Evolutionary conservation across 1,140 invertebrate species (phyloP), one percentile per base, ranked within the genome.

Genomic region (Drosophila lacertosa): DNA sequence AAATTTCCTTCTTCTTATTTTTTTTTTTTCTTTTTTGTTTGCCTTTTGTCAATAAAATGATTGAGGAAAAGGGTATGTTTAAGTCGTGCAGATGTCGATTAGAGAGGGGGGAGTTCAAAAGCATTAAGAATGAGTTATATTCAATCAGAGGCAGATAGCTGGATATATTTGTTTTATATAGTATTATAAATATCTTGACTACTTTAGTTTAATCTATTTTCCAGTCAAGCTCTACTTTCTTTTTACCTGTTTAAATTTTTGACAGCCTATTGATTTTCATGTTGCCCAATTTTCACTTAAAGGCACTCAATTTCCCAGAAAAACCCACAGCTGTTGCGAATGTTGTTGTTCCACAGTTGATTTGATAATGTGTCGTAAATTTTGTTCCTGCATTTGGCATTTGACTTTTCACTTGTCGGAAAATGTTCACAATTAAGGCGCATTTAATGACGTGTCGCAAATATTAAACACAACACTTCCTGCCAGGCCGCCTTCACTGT

Each of bases 381-480:
- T 67, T 40, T n/a, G n/a, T n/a, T 32, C 54, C 48, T 72, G 69
- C 54, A 35, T 35, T 65, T 65, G 67, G 51, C 67, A 70, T 70
- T 86, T 64, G 57, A 81, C 74, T 83, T 78, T 71, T 55, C 39
- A 51, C 60, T 77, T 68, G 59, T 76, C n/a, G n/a, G 81, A 73
- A 82, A 81, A 68, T 69, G 62, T 64, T 81, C 77, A 77, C 82
- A 86, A 86, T 86, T 86, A 86, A 86, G 69, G 57, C 74, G 65
- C 73, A 81, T 83, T 86, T 86, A 86, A 86, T 86, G 82, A 86
- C 82, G 81, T 86, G 81, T 75, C 74, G 69, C 77, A 54, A 88
- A 82, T 86, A 86, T 88, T 88, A 77, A 88, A 86, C 64, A 81
- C 57, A 68, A 62, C 40, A 64, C 72, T 71, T 79, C 64, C 74